Evolutionary conservation across 2,888 invertebrate genomes (phyloP), one percentile per base, ranked within the genome.

Genomic region (Phortica magna): DNA sequence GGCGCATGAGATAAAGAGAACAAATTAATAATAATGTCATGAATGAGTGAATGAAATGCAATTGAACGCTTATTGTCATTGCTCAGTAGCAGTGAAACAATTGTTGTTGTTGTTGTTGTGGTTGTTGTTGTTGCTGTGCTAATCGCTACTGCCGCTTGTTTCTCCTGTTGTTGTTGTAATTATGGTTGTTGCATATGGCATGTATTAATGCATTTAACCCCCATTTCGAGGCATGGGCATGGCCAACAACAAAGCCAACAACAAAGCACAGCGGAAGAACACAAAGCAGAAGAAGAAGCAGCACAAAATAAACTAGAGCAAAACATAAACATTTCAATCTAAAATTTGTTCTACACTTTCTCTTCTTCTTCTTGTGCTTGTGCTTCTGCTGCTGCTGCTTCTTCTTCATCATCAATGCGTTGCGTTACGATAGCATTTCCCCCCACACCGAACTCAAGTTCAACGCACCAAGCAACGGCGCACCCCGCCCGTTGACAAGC

Each of bases 61-160:
- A 59, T n/a, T 59, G 59, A 59, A n/a, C 59, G 19, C 59, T 59
- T 59, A 59, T 59, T 59, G 59, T 59, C n/a, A 59, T 59, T 59
- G 19, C 17, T 59, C 7, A 17, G 59, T 6, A 59, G 59, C 59
- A 17, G 59, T 14, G 59, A 59, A 59, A n/a, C 7, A n/a, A n/a
- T 59, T 53, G 10, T 59, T 59, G 57, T 57, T 57, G 57, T 57
- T 57, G n/a, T 57, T 57, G 19, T 57, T 57, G 57, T 57, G 1
- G 19, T 59, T 57, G 57, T 57, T 12, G n/a, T 14, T 57, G 57
- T 43, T 43, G 43, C 10, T 48, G 48, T 48, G 14, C 48, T 48
- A 48, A 48, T 48, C 48, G n/a, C n/a, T 59, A 7, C n/a, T 59
- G 59, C n/a, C 7, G 19, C n/a, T 17, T 59, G 59, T 48, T 6